These are phyloP conservation scores for Thymallus thymallus DNA, from an alignment of 2,113 vertebrate species.

Conservation along the genomic window DNA sequence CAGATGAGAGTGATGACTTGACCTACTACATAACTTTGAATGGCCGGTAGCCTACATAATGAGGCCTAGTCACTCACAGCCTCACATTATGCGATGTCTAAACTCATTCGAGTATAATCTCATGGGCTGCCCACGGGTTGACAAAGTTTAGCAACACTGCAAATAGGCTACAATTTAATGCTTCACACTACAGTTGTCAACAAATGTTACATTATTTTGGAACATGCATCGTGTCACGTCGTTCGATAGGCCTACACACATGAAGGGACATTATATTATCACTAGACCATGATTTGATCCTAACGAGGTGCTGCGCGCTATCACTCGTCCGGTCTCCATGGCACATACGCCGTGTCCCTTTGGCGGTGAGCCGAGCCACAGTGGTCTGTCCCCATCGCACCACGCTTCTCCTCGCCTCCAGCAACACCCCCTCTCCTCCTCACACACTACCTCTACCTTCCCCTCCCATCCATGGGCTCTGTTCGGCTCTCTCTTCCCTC, in stretches of 20 bases:
- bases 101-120: neutral
- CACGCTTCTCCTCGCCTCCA: neutral
- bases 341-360: slow-evolving; percentile 29
- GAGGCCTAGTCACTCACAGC: slow-evolving; percentile 19
- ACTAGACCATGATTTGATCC: slow-evolving; percentile 44
- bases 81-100: neutral
- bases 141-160: no score
- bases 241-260: no score
- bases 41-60: neutral
- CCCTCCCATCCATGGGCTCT: neutral
- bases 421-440: slow-evolving; percentile 7
- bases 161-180: no score
- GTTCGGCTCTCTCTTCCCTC: neutral
- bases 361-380: slow-evolving; percentile 30
- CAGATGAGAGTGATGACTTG: slow-evolving; percentile 39
- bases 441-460: neutral
- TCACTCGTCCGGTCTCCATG: slow-evolving; percentile 18
- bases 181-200: no score
- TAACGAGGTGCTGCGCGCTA: slow-evolving; percentile 32
- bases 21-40: slow-evolving; percentile 25
- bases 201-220: no score
- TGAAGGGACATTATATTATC: slow-evolving; percentile 39
- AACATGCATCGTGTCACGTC: no score
- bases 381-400: slow-evolving; percentile 21
- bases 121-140: neutral